Conservation (phyloP, 1,140 invertebrate genomes). For the Zophobas morio region DNA sequence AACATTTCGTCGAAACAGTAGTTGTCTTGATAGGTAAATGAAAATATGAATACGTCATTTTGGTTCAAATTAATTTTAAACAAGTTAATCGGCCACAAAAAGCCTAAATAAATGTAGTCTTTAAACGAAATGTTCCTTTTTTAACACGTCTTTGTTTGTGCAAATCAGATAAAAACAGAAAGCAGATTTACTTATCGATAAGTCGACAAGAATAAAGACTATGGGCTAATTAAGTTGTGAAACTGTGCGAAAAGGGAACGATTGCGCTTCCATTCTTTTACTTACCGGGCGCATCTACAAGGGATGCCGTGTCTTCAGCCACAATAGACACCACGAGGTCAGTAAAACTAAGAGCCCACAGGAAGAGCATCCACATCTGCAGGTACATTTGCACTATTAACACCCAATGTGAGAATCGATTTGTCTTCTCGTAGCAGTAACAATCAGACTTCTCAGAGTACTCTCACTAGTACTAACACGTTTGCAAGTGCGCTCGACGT, state of each 20-base stretch:
- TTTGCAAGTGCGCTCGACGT: slow-evolving; percentile 19
- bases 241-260: slow-evolving; percentile 32
- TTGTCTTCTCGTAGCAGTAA: slow-evolving; percentile 59
- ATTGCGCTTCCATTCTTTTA: slow-evolving; percentile 17
- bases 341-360: slow-evolving; percentile 63
- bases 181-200: slow-evolving; percentile 28
- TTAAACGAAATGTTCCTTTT: slow-evolving; percentile 16
- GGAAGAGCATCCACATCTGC: slow-evolving; percentile 64
- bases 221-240: slow-evolving; percentile 25
- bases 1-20: too few species aligned
- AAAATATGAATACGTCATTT: too few species aligned
- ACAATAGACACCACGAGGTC: slow-evolving; percentile 56
- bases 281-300: slow-evolving; percentile 55
- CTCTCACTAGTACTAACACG: slow-evolving; percentile 33
- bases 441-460: slow-evolving; percentile 44
- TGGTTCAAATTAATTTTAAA: background rate
- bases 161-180: slow-evolving; percentile 14
- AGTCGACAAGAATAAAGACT: slow-evolving; percentile 13
- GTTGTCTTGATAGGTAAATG: too few species aligned
- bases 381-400: slow-evolving; percentile 59
- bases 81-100: background rate
- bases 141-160: slow-evolving; percentile 1
- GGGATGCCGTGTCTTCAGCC: slow-evolving; percentile 59
- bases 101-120: background rate
- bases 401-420: slow-evolving; percentile 26